Evolutionary conservation across 1,140 invertebrate species (phyloP).

Genomic region (Mya arenaria): DNA sequence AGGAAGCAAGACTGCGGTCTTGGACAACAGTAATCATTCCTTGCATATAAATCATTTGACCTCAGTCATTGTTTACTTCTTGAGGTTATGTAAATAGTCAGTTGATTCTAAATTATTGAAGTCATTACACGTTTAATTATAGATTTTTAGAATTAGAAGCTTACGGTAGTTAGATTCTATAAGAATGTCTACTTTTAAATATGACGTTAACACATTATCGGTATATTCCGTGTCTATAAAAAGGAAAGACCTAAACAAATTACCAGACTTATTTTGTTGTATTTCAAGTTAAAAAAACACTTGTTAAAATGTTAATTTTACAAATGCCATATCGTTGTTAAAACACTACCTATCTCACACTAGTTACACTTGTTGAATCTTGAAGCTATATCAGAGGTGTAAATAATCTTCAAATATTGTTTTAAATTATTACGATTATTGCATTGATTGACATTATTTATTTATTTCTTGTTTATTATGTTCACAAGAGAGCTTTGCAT

Average conservation of each 20-base stretch:
- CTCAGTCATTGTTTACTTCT: background rate
- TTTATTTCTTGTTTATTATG: too few species aligned
- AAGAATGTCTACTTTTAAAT: background rate
- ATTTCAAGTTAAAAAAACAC: background rate
- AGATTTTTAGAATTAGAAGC: background rate
- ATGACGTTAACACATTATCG: background rate
- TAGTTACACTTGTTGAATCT: too few species aligned
- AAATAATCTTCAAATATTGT: too few species aligned
- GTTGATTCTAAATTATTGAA: background rate
- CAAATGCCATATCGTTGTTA: background rate
- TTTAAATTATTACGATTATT: too few species aligned
- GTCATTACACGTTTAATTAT: background rate
- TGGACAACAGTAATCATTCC: background rate
- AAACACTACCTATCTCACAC: too few species aligned
- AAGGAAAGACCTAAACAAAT: background rate
- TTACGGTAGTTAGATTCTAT: too few species aligned
- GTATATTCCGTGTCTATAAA: background rate
- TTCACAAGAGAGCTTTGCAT: too few species aligned
- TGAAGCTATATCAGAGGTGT: too few species aligned
- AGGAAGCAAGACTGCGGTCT: background rate
- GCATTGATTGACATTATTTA: too few species aligned
- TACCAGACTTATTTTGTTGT: background rate
- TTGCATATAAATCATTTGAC: background rate
- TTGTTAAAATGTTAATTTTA: background rate
- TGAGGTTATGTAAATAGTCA: background rate